Evolutionary conservation across 2,888 invertebrate genomes (phyloP).

Genomic region (Andrena praecox): DNA sequence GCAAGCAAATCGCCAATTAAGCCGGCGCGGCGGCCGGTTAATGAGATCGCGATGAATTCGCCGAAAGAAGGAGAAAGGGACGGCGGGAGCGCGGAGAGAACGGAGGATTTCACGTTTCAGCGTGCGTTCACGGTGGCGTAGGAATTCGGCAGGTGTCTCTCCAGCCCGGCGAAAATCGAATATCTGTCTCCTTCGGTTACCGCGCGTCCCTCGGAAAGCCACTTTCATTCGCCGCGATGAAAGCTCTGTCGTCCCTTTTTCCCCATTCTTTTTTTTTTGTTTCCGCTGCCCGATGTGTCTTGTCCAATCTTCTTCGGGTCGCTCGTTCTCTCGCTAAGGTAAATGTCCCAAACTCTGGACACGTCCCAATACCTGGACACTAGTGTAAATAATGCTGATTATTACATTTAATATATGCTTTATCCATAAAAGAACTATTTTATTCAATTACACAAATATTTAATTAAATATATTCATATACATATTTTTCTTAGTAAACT

Average conservation of each 20-base stretch:
- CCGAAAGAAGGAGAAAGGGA: not conserved
- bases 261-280: not conserved
- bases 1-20: constrained; percentile 35
- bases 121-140: constrained; percentile 25
- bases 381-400: too few species aligned
- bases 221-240: constrained; percentile 51
- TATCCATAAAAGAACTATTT: too few species aligned
- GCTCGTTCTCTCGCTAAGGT: constrained; percentile 26
- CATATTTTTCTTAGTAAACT: too few species aligned
- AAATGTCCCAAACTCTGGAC: too few species aligned
- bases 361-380: too few species aligned
- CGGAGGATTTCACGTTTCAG: not conserved
- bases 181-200: constrained; percentile 35
- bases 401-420: too few species aligned
- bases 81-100: not conserved
- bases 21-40: constrained; percentile 16
- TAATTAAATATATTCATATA: too few species aligned
- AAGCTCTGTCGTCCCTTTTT: constrained; percentile 30
- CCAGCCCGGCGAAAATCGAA: constrained; percentile 49
- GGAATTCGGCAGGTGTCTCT: constrained; percentile 61
- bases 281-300: constrained; percentile 1
- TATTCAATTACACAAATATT: too few species aligned
- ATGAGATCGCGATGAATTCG: constrained; percentile 29
- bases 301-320: constrained; percentile 6
- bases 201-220: constrained; percentile 43